Percentiles rank a stretch among this genome's conserved stretches.
Evolutionary conservation across 2,888 invertebrate species (phyloP).

Genomic region (Drosophila bunnanda): DNA sequence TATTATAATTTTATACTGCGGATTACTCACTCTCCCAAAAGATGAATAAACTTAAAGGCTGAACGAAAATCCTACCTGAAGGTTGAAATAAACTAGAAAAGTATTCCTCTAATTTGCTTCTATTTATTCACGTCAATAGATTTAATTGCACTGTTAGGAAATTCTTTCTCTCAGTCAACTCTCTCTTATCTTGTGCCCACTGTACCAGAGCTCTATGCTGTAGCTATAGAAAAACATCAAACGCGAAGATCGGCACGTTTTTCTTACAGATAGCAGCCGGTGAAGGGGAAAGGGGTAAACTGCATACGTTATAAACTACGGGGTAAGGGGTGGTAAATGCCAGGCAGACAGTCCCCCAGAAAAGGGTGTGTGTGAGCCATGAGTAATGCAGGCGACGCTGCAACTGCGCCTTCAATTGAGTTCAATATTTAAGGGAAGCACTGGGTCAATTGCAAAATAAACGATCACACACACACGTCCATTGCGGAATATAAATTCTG

Average conservation of each 20-base stretch:
- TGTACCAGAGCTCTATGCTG: constrained; percentile 38
- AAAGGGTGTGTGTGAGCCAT: constrained; percentile 47
- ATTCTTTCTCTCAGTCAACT: too few species aligned
- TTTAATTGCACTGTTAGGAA: background rate
- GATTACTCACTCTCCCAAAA: background rate
- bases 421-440: constrained; percentile 68
- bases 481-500: constrained; percentile 41
- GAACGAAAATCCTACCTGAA: background rate
- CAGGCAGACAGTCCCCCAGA: background rate
- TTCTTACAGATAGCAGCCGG: constrained; percentile 27
- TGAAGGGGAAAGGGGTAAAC: background rate
- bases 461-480: constrained; percentile 33
- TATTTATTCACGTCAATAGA: background rate
- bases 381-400: constrained; percentile 57
- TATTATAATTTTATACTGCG: background rate
- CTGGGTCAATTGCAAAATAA: constrained; percentile 69
- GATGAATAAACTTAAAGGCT: constrained; percentile 7
- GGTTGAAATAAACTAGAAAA: background rate
- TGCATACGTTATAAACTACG: background rate
- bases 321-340: background rate
- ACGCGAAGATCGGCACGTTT: constrained; percentile 43
- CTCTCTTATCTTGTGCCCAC: constrained; percentile 20
- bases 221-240: constrained; percentile 50
- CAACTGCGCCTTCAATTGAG: constrained; percentile 61
- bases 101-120: background rate